phyloP scores from a whole-genome alignment of 2,888 invertebrate genomes.

The Eumerus sabulonum region DNA sequence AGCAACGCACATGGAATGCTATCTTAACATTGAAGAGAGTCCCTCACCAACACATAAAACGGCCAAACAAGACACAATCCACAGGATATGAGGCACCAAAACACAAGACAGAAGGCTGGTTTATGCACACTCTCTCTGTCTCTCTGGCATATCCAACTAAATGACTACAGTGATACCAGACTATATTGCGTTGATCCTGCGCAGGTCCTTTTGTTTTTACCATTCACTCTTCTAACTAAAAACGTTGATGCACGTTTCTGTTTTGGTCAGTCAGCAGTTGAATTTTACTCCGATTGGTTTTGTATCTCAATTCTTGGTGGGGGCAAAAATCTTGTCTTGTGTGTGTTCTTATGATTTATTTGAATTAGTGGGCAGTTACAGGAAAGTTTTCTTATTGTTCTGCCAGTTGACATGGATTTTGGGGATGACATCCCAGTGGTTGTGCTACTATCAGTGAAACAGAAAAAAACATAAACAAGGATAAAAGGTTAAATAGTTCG shows the following conservation, averaged over 20 bases:
- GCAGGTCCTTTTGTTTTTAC: conserved; percentile 60
- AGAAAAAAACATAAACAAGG: conserved; percentile 30
- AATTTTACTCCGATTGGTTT: conserved; percentile 75
- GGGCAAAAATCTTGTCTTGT: too few relatives aligned
- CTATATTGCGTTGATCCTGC: conserved; percentile 30
- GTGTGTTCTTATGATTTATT: too few relatives aligned
- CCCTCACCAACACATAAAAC: conserved; percentile 38
- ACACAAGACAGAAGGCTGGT: too few relatives aligned
- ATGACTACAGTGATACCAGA: conserved; percentile 1
- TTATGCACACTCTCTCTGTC: conserved; percentile 4
- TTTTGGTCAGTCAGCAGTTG: conserved; percentile 80
- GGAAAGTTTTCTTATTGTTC: conserved; percentile 4
- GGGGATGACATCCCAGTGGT: not conserved
- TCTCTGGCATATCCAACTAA: conserved; percentile 25
- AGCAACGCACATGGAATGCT: conserved; percentile 65
- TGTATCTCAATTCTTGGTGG: conserved; percentile 24
- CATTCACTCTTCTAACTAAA: conserved; percentile 71
- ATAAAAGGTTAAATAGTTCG: conserved; percentile 21
- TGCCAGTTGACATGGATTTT: conserved; percentile 13
- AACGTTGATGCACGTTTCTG: conserved; percentile 78
- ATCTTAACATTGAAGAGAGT: conserved; percentile 62
- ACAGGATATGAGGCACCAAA: too few relatives aligned
- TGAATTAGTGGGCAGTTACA: conserved; percentile 32
- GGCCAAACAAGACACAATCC: conserved; percentile 24
- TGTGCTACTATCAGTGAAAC: conserved; percentile 38